Base-by-base conservation (phyloP, 1,140 invertebrate genomes). In the Spodoptera frugiperda region DNA sequence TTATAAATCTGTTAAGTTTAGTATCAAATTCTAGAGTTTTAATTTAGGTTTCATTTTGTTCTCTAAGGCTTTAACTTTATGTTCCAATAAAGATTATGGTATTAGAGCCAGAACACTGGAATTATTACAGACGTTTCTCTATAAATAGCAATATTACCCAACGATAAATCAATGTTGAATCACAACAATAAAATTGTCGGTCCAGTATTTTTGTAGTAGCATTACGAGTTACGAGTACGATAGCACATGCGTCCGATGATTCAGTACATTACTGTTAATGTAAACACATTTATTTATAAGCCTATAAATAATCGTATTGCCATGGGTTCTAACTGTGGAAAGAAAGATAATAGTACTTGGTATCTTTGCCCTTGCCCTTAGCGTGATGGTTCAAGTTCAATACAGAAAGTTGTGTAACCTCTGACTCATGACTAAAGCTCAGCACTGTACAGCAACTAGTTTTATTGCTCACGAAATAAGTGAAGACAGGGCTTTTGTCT, bases 261-360 rank as follows among this genome's bases (percentile, higher is more conserved):
- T 65, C 61, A 65, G 33, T 49, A 21, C 44, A 11, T 30, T 61
- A 65, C 39, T 44, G 33, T 9, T 61, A 44, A 61, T 61, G 17
- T 61, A 61, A 61, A 61, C 30, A 61, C 33, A 3, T 12, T 2
- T 65, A 65, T 65, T 65, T 65, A 65, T 65, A 65, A 44, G 15
- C 17, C 48, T 48, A 65, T 46, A 61, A 61, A 61, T 61, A 61
- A 61, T 61, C 57, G 11, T 30, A 61, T 44, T 33, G n/a, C 54
- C 25, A 54, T 59, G 57, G 17, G n/a, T 12, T 61, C 33, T 14
- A 1, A 14, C 57, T 61, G 17, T 61, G 57, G 17, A 44, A 11
- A 15, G 15, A 11, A 61, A 17, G 15, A 15, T 19, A 39, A 12
- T 11, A 4, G 57, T 15, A 4, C 4, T 4, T 15, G 57, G 57